phyloP scores from a whole-genome alignment of 2,113 vertebrate genomes.

The Sitta europaea region DNA sequence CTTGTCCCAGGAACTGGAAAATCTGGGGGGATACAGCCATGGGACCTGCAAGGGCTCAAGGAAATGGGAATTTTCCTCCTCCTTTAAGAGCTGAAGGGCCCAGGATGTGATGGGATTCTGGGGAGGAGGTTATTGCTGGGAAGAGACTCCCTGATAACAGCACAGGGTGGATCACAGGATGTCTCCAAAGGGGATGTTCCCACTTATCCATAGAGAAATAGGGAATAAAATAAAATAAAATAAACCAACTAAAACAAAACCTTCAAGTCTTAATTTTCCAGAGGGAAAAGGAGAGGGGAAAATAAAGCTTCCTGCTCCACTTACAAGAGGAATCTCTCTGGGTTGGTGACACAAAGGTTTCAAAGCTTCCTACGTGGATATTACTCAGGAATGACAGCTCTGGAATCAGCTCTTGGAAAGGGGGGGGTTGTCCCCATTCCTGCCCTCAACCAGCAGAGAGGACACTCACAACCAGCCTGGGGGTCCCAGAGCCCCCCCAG shows the following conservation, averaged over 20 bases:
- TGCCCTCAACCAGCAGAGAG: neutral
- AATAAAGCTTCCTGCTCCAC: neutral
- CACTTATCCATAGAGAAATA: rapidly evolving
- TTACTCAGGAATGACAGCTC: neutral
- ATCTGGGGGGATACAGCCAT: rapidly evolving
- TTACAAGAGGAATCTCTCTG: neutral
- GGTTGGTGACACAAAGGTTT: neutral
- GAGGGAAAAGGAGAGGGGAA: neutral
- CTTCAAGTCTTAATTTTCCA: neutral
- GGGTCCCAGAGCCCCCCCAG: neutral
- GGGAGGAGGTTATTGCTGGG: neutral
- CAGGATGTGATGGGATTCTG: neutral
- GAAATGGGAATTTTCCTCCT: neutral
- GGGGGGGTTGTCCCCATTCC: too few relatives aligned
- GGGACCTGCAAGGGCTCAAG: neutral
- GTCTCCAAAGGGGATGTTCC: neutral
- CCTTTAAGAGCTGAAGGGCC: neutral
- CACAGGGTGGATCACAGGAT: rapidly evolving
- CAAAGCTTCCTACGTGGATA: neutral
- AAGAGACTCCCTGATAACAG: neutral
- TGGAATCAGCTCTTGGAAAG: neutral
- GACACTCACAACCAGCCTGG: neutral
- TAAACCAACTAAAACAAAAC: neutral
- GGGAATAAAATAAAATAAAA: neutral
- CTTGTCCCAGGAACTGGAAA: neutral